These are phyloP conservation scores for Chironomus tepperi DNA, from an alignment of 1,140 invertebrate species.

Conservation along the genomic window DNA sequence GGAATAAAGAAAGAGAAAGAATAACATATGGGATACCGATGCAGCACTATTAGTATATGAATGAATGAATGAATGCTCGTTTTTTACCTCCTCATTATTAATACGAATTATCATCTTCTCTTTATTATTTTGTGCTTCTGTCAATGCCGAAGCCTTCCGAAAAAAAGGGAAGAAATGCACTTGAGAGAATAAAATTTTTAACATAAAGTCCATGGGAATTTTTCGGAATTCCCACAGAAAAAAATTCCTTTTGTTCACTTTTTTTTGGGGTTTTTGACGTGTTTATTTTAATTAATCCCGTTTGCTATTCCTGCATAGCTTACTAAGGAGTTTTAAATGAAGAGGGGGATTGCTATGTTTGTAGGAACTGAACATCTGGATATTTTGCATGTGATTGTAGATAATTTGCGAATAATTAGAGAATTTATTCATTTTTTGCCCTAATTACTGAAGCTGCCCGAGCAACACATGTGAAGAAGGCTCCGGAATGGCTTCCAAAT, in stretches of 20 bases:
- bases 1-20: not conserved
- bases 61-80: not conserved
- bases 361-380: no score
- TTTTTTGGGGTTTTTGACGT: no score
- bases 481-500: no score
- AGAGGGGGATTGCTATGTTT: no score
- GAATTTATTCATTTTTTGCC: no score
- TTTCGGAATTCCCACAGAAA: not conserved
- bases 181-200: not conserved
- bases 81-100: constrained; percentile 1
- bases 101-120: not conserved
- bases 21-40: constrained; percentile 5
- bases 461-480: no score
- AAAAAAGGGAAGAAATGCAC: not conserved
- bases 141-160: not conserved
- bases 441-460: no score
- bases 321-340: no score
- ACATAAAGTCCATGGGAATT: not conserved
- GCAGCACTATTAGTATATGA: not conserved
- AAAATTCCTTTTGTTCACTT: not conserved
- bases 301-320: no score
- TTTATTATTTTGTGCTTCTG: not conserved
- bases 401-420: no score
- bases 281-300: no score
- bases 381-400: no score